Conservation (phyloP, 2,113 vertebrate species). For the Zosterops hypoxanthus region DNA sequence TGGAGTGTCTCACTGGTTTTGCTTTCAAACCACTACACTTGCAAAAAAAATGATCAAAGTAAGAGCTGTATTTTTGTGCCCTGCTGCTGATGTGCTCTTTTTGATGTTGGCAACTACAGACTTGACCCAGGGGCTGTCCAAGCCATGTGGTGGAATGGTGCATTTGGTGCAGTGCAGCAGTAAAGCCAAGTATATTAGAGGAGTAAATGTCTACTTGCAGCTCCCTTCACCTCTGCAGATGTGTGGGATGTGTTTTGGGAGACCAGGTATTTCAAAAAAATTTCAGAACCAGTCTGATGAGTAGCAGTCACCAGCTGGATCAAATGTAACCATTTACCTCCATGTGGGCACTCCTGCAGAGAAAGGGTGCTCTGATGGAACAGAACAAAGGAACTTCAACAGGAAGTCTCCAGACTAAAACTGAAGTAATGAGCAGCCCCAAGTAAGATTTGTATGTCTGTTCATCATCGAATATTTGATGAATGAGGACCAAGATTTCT, state of each 20-base stretch:
- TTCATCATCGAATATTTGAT: neutral
- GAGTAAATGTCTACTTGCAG: neutral
- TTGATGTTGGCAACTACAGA: neutral
- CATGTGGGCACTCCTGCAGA: accelerated
- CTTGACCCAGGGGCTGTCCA: neutral
- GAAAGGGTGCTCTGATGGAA: neutral
- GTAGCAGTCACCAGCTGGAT: neutral
- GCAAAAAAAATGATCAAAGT: neutral
- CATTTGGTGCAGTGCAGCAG: neutral
- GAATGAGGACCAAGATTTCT: neutral
- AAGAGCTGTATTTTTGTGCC: neutral
- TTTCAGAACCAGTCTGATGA: neutral
- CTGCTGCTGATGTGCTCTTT: neutral
- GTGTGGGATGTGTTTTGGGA: neutral
- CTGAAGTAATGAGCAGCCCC: neutral
- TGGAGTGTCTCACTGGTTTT: too few relatives aligned
- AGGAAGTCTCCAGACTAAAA: neutral
- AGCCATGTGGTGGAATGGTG: neutral
- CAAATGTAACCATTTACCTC: neutral
- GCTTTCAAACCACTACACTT: too few relatives aligned
- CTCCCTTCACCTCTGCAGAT: neutral
- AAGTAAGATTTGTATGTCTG: neutral
- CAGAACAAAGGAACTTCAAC: neutral
- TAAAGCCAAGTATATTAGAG: neutral
- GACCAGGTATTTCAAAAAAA: neutral